phyloP scores from a whole-genome alignment of 1,140 invertebrate genomes.

The Bombus ignitus region DNA sequence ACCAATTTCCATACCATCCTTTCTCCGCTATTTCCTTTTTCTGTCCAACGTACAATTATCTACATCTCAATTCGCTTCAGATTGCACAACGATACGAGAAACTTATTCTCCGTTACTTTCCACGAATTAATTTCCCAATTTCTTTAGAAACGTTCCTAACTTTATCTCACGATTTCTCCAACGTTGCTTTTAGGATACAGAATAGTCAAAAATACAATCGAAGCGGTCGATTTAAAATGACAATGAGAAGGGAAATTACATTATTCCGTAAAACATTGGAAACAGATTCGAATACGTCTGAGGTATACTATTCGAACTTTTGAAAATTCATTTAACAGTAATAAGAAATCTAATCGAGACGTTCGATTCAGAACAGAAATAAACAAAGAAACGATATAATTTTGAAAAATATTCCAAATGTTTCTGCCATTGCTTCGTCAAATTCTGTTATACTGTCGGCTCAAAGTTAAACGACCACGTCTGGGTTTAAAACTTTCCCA shows the following conservation, averaged over 20 bases:
- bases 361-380: neutral
- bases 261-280: no score
- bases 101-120: neutral
- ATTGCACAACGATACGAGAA: neutral
- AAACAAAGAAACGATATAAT: neutral
- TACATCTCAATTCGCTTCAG: neutral
- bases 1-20: neutral
- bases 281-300: no score
- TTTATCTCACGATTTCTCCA: no score
- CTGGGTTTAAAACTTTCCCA: neutral
- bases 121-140: no score
- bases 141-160: no score
- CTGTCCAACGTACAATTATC: neutral
- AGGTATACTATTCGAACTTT: no score
- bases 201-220: no score
- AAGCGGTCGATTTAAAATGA: no score
- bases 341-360: neutral
- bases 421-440: no score
- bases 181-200: no score
- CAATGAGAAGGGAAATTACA: no score
- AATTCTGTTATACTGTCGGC: neutral
- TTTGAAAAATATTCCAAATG: neutral
- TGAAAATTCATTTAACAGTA: rapidly evolving
- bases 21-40: neutral
- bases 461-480: neutral